phyloP scores from a whole-genome alignment of 2,888 invertebrate species.

The Harpagoxenus sublaevis region DNA sequence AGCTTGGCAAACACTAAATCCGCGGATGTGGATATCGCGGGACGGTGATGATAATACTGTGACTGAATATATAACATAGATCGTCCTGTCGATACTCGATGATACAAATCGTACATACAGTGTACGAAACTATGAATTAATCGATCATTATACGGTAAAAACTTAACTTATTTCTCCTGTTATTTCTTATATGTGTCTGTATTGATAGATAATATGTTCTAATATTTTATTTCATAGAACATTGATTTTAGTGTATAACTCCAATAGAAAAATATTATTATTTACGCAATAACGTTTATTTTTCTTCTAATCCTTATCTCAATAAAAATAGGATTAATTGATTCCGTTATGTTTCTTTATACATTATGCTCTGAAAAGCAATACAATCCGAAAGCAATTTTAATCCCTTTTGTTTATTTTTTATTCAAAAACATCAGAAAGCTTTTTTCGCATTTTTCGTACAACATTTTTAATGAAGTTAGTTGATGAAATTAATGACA shows the following conservation, averaged over 20 bases:
- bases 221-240: not conserved
- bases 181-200: not conserved
- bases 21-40: too few relatives aligned
- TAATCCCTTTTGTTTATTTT: not conserved
- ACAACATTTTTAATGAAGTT: not conserved
- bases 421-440: not conserved
- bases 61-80: too few relatives aligned
- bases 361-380: not conserved
- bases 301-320: not conserved
- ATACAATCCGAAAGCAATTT: not conserved
- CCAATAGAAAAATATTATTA: not conserved
- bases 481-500: conserved; percentile 10
- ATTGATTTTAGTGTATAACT: conserved; percentile 2
- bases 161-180: not conserved
- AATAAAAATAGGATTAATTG: not conserved
- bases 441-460: not conserved
- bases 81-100: too few relatives aligned
- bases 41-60: too few relatives aligned
- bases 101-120: too few relatives aligned
- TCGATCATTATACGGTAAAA: not conserved
- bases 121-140: not conserved
- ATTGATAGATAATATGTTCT: not conserved
- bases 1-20: too few relatives aligned
- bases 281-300: not conserved
- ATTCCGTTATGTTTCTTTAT: not conserved